Evolutionary conservation across 2,113 vertebrate genomes (phyloP).

Genomic region (Centropus bengalensis): DNA sequence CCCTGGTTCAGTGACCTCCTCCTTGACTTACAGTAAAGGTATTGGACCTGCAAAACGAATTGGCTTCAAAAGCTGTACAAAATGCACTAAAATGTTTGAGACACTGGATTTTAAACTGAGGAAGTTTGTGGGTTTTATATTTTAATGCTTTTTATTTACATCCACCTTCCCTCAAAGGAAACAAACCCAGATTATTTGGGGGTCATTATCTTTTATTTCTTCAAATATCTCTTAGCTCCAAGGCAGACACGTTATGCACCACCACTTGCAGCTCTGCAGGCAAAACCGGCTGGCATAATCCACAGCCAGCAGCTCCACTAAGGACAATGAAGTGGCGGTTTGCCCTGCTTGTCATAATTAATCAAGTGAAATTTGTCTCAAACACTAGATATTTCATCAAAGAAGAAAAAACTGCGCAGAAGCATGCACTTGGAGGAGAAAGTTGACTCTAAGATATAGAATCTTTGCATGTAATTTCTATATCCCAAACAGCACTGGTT

Average conservation of each 20-base stretch:
- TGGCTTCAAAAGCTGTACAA: not conserved
- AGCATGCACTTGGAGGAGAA: not conserved
- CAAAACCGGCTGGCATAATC: not conserved
- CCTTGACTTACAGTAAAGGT: not conserved
- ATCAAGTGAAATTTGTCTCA: not conserved
- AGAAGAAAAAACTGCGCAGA: not conserved
- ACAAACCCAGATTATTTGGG: not conserved
- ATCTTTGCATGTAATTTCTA: not conserved
- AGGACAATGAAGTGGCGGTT: not conserved
- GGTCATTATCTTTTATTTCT: not conserved
- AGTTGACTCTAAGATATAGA: not conserved
- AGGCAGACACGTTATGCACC: not conserved
- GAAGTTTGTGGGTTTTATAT: not conserved
- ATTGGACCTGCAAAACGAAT: not conserved
- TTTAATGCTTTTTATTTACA: not conserved
- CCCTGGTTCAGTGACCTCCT: not conserved
- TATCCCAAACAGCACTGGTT: not conserved
- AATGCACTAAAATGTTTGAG: not conserved
- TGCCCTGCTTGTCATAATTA: not conserved
- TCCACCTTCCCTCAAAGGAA: not conserved
- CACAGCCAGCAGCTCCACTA: not conserved
- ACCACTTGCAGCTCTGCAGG: not conserved
- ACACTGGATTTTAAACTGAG: not conserved
- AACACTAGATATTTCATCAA: not conserved
- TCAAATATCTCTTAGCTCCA: not conserved